Percentiles rank a stretch among this genome's conserved stretches.
These are phyloP conservation scores for Brotogeris chrysoptera DNA, from an alignment of 2,797 vertebrate species.

Conservation along the genomic window DNA sequence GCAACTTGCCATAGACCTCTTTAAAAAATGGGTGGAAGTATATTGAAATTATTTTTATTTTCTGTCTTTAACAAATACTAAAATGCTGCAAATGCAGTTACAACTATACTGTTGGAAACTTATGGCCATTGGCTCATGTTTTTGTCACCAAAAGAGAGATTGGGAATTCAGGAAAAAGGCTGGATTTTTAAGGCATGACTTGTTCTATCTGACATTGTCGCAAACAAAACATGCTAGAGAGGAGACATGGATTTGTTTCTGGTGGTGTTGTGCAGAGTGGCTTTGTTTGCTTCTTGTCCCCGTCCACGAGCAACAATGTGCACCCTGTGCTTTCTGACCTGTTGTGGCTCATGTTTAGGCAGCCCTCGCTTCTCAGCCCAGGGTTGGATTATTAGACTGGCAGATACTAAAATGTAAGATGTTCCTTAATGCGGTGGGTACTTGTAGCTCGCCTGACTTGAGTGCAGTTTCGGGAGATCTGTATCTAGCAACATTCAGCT, in stretches of 20 bases:
- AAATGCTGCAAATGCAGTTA: not conserved
- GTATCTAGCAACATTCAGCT: not conserved
- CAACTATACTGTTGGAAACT: not conserved
- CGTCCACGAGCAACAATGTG: fast-evolving
- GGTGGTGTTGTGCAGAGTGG: fast-evolving
- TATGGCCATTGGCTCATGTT: not conserved
- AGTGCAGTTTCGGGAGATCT: not conserved
- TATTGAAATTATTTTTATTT: conserved; percentile 1
- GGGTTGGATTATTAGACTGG: not conserved
- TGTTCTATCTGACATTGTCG: not conserved
- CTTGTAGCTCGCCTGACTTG: not conserved
- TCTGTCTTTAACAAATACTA: not conserved
- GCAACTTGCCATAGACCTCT: not conserved
- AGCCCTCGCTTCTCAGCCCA: fast-evolving
- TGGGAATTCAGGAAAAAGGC: not conserved
- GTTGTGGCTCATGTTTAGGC: not conserved
- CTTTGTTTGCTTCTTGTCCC: not conserved
- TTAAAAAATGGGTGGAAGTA: not conserved
- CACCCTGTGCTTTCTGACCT: not conserved
- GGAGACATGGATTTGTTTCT: not conserved
- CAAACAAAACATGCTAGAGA: not conserved
- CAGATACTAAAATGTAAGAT: not conserved
- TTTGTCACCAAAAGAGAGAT: not conserved
- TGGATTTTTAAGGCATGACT: not conserved
- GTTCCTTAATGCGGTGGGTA: not conserved